Evolutionary conservation across 2,888 invertebrate species (phyloP).

Genomic region (Cephus rjabovi): DNA sequence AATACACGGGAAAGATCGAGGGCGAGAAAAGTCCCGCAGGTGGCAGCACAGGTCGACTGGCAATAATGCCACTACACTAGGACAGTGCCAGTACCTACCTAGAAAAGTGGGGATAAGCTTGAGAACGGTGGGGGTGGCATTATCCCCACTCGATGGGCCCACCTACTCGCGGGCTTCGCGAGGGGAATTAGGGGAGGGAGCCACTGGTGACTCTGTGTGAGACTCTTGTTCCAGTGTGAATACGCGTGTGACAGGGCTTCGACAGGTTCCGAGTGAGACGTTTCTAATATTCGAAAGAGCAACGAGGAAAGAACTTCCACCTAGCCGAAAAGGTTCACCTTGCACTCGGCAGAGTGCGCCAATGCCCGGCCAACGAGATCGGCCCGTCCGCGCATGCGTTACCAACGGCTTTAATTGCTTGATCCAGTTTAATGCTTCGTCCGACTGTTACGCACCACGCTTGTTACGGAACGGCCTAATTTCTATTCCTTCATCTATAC

Average conservation of each 20-base stretch:
- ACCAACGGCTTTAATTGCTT: background rate
- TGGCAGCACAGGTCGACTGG: conserved; percentile 61
- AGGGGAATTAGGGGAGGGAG: conserved; percentile 20
- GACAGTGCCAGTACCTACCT: conserved; percentile 33
- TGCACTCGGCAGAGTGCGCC: conserved; percentile 46
- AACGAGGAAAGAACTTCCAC: conserved; percentile 46
- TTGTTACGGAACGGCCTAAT: background rate
- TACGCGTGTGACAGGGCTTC: conserved; percentile 47
- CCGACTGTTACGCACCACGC: background rate
- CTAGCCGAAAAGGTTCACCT: conserved; percentile 36
- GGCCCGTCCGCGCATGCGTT: background rate
- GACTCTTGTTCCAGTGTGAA: conserved; percentile 21
- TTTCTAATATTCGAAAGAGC: conserved; percentile 40
- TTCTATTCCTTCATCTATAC: background rate
- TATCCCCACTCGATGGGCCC: conserved; percentile 18
- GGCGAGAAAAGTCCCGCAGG: conserved; percentile 48
- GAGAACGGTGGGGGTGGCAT: conserved; percentile 26
- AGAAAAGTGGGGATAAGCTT: conserved; percentile 35
- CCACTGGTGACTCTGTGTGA: background rate
- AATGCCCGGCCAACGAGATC: conserved; percentile 8
- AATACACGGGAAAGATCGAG: conserved; percentile 34
- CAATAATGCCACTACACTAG: conserved; percentile 40
- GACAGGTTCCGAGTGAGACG: conserved; percentile 46
- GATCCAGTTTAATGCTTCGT: background rate
- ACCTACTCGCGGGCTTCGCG: background rate